These are phyloP conservation scores for Mus pahari DNA, from an alignment of 2,113 vertebrate genomes.

Conservation along the genomic window DNA sequence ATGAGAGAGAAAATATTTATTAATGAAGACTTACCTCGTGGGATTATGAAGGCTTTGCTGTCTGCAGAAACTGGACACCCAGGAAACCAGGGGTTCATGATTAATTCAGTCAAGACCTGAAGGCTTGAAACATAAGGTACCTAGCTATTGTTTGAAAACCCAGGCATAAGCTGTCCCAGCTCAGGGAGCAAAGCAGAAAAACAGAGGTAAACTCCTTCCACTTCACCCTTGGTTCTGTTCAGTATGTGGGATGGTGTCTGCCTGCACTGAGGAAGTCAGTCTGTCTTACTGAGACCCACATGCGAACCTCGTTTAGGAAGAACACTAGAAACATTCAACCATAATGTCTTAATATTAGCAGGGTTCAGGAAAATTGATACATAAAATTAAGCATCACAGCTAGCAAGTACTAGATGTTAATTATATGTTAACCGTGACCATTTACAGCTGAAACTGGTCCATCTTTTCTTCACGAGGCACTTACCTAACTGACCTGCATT, in stretches of 20 bases:
- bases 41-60: neutral
- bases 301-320: neutral
- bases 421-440: neutral
- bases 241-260: neutral
- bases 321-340: neutral
- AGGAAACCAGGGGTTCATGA: neutral
- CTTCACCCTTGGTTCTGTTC: neutral
- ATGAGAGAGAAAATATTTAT: neutral
- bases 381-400: neutral
- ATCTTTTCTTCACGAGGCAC: neutral
- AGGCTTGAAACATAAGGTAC: neutral
- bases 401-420: neutral
- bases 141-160: no score
- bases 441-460: neutral
- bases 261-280: neutral
- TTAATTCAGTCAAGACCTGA: neutral
- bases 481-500: conserved; percentile 4
- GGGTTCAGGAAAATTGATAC: neutral
- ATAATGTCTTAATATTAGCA: neutral
- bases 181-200: neutral
- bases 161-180: no score
- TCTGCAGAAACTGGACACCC: neutral
- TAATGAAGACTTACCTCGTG: neutral
- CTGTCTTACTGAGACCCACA: neutral
- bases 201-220: neutral